Conservation (phyloP, 2,113 vertebrate species). For the Seriola rivoliana region DNA sequence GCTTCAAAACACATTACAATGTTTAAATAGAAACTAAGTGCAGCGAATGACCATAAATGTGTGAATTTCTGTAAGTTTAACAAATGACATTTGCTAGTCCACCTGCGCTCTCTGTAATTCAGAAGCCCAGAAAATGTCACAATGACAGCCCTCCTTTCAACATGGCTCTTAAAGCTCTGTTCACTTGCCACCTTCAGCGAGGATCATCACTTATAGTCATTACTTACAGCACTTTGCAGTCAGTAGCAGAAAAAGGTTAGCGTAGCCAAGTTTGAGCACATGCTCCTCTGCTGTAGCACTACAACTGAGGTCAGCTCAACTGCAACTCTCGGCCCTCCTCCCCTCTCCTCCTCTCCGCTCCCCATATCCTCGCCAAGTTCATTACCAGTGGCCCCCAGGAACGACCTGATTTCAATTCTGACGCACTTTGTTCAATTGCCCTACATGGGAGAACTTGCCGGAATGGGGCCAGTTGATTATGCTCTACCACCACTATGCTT, state of each 20-base stretch:
- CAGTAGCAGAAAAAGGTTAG: constrained; percentile 63
- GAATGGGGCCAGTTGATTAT: constrained; percentile 81
- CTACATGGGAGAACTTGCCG: constrained; percentile 74
- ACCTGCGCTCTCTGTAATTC: constrained; percentile 66
- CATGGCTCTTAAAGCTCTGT: constrained; percentile 65
- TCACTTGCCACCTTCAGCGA: constrained; percentile 57
- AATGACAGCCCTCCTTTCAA: constrained; percentile 69
- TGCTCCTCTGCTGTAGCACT: constrained; percentile 50
- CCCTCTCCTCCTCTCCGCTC: constrained; percentile 41
- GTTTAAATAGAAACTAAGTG: constrained; percentile 23
- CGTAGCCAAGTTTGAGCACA: constrained; percentile 64
- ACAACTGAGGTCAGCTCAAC: constrained; percentile 71
- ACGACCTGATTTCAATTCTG: constrained; percentile 84
- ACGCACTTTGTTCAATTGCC: constrained; percentile 83
- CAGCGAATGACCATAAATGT: constrained; percentile 40
- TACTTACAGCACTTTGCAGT: constrained; percentile 76
- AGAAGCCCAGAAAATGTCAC: constrained; percentile 76
- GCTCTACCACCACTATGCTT: constrained; percentile 69
- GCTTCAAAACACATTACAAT: constrained; percentile 24
- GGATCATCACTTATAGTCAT: constrained; percentile 76
- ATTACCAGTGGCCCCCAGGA: constrained; percentile 82
- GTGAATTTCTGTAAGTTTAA: constrained; percentile 51
- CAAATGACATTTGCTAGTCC: constrained; percentile 71
- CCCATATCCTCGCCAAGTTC: constrained; percentile 73
- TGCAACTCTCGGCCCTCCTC: constrained; percentile 61